Conservation (phyloP, 1,140 invertebrate genomes). For the Drosophila quadrilineata region DNA sequence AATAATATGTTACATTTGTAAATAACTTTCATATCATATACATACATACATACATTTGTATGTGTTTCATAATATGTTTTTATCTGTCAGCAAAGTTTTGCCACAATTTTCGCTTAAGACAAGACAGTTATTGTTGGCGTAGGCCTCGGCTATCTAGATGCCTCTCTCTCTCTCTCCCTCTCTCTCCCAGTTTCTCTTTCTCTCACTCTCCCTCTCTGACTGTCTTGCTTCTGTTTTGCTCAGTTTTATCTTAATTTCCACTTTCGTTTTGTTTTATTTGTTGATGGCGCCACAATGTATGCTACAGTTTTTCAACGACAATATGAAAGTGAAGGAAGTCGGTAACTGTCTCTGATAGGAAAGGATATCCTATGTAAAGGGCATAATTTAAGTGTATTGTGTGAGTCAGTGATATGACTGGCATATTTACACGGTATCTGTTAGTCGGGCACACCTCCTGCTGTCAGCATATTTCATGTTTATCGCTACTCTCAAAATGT, state of each 20-base stretch:
- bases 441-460: neutral
- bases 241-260: conserved; percentile 70
- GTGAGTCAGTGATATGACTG: no score
- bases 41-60: no score
- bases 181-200: neutral
- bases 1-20: no score
- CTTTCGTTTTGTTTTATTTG: conserved; percentile 39
- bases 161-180: neutral
- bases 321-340: no score
- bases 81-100: neutral
- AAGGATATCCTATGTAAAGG: no score
- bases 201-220: neutral
- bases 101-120: neutral
- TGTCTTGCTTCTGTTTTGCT: conserved; percentile 6
- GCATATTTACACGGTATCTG: no score
- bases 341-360: no score
- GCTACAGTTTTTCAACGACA: conserved; percentile 15
- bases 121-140: conserved; percentile 1
- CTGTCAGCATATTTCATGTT: conserved; percentile 12
- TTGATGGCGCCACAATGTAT: conserved; percentile 33
- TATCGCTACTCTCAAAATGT: conserved; percentile 40
- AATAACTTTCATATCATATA: no score
- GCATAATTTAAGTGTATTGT: no score
- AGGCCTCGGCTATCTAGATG: neutral
- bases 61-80: no score